phyloP scores from a whole-genome alignment of 2,113 vertebrate species.

The Pycnonotus jocosus region DNA sequence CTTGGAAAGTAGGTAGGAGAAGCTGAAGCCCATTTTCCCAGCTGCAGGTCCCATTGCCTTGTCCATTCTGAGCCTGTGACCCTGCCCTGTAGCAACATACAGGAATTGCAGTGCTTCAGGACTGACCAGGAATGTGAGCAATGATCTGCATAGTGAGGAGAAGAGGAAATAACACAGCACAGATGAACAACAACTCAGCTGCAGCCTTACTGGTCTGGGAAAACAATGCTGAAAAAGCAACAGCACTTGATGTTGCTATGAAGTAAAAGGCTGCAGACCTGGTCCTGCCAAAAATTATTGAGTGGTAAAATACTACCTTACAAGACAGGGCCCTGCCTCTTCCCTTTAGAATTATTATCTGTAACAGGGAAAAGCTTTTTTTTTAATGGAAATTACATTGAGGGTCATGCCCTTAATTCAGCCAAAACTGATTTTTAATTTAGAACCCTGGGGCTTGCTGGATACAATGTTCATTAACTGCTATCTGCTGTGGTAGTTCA shows the following conservation, averaged over 20 bases:
- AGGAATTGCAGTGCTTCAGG: neutral
- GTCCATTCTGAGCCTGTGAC: neutral
- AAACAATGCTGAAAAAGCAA: neutral
- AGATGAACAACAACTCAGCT: neutral
- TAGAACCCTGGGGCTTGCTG: neutral
- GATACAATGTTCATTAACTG: neutral
- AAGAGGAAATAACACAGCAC: neutral
- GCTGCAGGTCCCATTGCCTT: neutral
- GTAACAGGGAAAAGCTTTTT: neutral
- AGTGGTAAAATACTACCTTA: neutral
- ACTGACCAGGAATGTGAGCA: neutral
- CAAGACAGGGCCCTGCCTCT: neutral
- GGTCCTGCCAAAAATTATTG: neutral
- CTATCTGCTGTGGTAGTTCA: neutral
- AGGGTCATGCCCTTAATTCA: neutral
- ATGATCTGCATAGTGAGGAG: accelerated
- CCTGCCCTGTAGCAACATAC: accelerated
- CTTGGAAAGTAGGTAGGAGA: neutral
- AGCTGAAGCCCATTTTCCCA: neutral
- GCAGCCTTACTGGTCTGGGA: neutral
- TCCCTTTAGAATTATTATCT: neutral
- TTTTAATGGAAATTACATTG: neutral
- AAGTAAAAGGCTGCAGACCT: neutral
- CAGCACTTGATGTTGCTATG: accelerated
- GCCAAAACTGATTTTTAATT: neutral